Base-by-base conservation (phyloP, 2,113 vertebrate genomes). In the Limanda limanda region DNA sequence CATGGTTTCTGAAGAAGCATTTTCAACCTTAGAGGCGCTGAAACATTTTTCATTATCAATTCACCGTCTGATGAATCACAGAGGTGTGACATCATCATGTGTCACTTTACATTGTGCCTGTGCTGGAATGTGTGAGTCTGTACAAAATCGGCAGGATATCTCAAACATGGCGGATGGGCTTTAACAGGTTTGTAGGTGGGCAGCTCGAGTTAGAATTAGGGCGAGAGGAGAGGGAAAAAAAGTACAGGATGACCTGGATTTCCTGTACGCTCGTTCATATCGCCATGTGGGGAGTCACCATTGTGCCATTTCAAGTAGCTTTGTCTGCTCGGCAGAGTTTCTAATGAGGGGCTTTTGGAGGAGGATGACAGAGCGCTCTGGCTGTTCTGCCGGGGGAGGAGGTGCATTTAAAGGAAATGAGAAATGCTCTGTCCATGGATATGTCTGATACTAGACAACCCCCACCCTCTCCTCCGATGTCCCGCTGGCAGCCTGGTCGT, bases 331-430 rank as follows among this genome's bases (percentile, higher is more conserved):
- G 23, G 89, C 84, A 86, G 83, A 83, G 86, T 92, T 90, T 93
- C 89, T 93, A 94, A 94, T 93, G 90, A 93, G 90, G 86, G 87
- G 89, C 79, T 93, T 91, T 93, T 88, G 90, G 89, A 93, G 88
- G 87, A 81, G 90, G 87, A 88, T 92, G 91, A 94, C 92, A 91
- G 90, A 74, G 75, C 78, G 76, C 74, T 79, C 58, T 71, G 85
- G 71, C 82, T 57, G 69, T 56, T 74, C 79, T 75, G 79, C 65
- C 3, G 51, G 56, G 20, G 76, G 86, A 83, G 86, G 86, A 78
- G 88, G 88, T 78, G 87, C 57, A 1, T 76, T 86, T 77, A 88
- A 83, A 89, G 84, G 60, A 86, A 88, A 85, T 62, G 81, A 81
- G 71, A 77, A 79, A 83, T 21, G 74, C 74, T 76, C 76, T 65